A percentile compares a stretch with the other conserved stretches of the same genome.
These are phyloP conservation scores for Sceliomorpha sp. DNA, from an alignment of 2,888 invertebrate genomes.

Conservation along the genomic window DNA sequence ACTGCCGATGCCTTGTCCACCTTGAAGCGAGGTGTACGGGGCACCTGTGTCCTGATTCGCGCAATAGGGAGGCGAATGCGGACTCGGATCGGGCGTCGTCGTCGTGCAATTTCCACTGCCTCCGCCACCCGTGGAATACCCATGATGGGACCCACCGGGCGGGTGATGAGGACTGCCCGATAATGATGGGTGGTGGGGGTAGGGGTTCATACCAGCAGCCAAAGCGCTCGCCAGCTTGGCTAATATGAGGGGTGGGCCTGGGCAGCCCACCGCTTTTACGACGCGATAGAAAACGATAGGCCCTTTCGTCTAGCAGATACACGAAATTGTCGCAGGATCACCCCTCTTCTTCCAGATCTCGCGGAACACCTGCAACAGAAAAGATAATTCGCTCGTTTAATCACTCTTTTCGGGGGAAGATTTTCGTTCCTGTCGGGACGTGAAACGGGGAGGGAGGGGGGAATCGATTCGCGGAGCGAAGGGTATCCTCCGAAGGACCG, in stretches of 20 bases:
- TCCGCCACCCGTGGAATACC: slow-evolving; percentile 78
- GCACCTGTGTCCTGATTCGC: slow-evolving; percentile 68
- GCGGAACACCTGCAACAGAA: slow-evolving; percentile 67
- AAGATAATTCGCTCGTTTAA: slow-evolving; percentile 43
- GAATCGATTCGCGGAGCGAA: too few species aligned
- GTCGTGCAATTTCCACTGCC: slow-evolving; percentile 72
- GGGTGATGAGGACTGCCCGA: slow-evolving; percentile 81
- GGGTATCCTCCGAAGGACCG: too few species aligned
- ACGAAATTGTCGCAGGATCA: slow-evolving; percentile 60
- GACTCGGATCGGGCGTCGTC: slow-evolving; percentile 79
- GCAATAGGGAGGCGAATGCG: slow-evolving; percentile 76
- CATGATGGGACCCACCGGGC: slow-evolving; percentile 75
- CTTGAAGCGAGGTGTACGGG: slow-evolving; percentile 66
- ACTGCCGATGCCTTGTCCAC: slow-evolving; percentile 73
- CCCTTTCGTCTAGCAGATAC: slow-evolving; percentile 50
- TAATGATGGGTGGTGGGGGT: slow-evolving; percentile 81
- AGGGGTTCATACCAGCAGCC: slow-evolving; percentile 93
- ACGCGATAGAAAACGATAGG: slow-evolving; percentile 60
- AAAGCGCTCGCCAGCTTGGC: slow-evolving; percentile 93
- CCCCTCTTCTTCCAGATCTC: slow-evolving; percentile 64
- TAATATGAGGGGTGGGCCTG: slow-evolving; percentile 81
- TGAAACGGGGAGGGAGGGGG: slow-evolving; percentile 15
- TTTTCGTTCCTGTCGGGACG: too few species aligned
- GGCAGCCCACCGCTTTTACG: slow-evolving; percentile 74
- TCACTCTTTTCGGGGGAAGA: too few species aligned